Conservation (phyloP, 2,888 invertebrate species). For the Candidula unifasciata region DNA sequence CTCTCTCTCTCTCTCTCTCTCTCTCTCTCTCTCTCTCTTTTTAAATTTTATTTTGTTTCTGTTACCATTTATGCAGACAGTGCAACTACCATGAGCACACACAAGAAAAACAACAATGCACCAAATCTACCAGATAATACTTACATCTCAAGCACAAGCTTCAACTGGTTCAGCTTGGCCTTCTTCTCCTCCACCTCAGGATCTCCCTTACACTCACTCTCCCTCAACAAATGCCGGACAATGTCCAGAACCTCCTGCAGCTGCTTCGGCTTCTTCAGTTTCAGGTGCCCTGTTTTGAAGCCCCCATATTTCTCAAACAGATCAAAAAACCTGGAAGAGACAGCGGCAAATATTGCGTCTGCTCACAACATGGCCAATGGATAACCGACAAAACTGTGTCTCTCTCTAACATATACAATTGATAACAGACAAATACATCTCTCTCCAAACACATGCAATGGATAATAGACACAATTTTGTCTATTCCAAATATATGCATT, state of each 20-base stretch:
- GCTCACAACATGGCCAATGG: background rate
- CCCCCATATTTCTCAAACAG: constrained; percentile 98
- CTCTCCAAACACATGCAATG: too few relatives aligned
- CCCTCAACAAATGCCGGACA: constrained; percentile 90
- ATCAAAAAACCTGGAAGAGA: constrained; percentile 90
- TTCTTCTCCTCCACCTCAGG: constrained; percentile 97
- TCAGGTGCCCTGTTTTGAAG: constrained; percentile 95
- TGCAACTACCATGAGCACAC: background rate
- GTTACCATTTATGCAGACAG: background rate
- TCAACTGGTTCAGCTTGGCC: constrained; percentile 96
- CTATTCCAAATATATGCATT: too few relatives aligned
- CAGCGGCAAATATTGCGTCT: too few relatives aligned
- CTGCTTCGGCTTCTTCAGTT: constrained; percentile 94
- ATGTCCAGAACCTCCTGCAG: constrained; percentile 94
- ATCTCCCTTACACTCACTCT: constrained; percentile 85
- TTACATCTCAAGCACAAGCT: constrained; percentile 99
- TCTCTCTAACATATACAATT: too few relatives aligned
- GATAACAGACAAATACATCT: too few relatives aligned
- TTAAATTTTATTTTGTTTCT: too few relatives aligned
- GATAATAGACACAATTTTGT: too few relatives aligned
- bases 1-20: too few relatives aligned
- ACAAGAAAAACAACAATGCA: background rate
- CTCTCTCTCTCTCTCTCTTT: too few relatives aligned
- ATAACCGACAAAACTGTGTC: background rate
- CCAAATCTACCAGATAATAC: constrained; percentile 70